Percentiles rank a stretch among this genome's conserved stretches.
phyloP scores from a whole-genome alignment of 2,888 invertebrate genomes.

The Bedellia somnulentella region DNA sequence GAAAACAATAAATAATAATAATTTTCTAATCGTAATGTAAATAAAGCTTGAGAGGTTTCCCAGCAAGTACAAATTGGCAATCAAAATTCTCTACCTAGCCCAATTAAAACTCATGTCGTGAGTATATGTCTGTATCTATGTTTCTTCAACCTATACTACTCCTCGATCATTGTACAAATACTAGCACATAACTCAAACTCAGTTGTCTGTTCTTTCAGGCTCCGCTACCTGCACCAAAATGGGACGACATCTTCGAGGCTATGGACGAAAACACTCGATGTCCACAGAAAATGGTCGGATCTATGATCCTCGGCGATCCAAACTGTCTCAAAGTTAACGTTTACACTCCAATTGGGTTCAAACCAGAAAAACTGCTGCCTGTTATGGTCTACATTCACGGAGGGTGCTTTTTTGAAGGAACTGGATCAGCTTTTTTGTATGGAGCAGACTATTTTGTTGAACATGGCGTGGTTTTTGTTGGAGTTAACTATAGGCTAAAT shows the following conservation, averaged over 20 bases:
- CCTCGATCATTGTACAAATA: too few relatives aligned
- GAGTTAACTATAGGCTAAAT: slow-evolving; percentile 61
- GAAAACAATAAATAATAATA: too few relatives aligned
- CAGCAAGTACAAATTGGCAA: too few relatives aligned
- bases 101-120: too few relatives aligned
- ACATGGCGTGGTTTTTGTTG: slow-evolving; percentile 60
- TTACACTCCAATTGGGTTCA: slow-evolving; percentile 23
- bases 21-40: too few relatives aligned
- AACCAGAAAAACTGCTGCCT: slow-evolving; percentile 28
- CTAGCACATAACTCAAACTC: too few relatives aligned
- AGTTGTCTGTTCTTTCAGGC: slow-evolving; percentile 42
- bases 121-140: too few relatives aligned
- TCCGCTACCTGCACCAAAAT: slow-evolving; percentile 35
- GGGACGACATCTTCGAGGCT: slow-evolving; percentile 41
- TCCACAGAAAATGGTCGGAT: slow-evolving; percentile 27
- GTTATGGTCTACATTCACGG: slow-evolving; percentile 69
- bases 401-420: slow-evolving; percentile 63
- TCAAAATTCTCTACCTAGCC: too few relatives aligned
- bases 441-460: slow-evolving; percentile 64
- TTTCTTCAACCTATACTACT: too few relatives aligned
- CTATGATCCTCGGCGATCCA: slow-evolving; percentile 25
- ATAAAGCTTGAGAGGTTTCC: too few relatives aligned
- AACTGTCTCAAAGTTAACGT: slow-evolving; percentile 43
- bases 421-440: slow-evolving; percentile 58
- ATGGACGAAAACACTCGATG: slow-evolving; percentile 39